Percentiles rank a stretch among this genome's conserved stretches.
These are phyloP conservation scores for Blastomussa wellsi DNA, from an alignment of 92 coral and sea anemone genomes.

Conservation along the genomic window DNA sequence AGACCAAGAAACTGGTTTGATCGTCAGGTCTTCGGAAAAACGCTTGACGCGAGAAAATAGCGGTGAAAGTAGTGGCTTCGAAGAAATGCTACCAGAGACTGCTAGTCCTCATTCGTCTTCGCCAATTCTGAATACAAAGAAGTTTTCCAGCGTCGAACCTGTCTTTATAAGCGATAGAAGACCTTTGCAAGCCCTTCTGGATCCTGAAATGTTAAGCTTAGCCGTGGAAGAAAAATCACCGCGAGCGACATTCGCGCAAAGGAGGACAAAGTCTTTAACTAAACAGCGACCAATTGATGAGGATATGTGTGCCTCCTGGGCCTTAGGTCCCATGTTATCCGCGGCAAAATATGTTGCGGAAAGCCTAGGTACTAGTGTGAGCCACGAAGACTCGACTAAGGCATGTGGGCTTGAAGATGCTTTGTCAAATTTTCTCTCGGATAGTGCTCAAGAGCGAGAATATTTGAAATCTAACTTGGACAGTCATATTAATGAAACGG, in stretches of 20 bases:
- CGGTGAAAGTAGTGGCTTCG: conserved; percentile 91
- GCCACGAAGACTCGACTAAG: neutral
- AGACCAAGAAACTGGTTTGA: conserved; percentile 26
- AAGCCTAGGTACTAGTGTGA: neutral
- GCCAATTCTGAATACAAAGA: conserved; percentile 2
- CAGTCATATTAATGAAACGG: neutral
- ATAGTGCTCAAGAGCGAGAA: neutral
- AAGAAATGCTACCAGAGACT: conserved; percentile 51
- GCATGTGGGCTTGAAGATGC: neutral
- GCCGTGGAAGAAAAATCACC: conserved; percentile 37
- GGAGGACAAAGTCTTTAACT: conserved; percentile 58
- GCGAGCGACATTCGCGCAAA: conserved; percentile 49
- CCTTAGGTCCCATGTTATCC: neutral
- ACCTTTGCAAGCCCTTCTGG: conserved; percentile 28
- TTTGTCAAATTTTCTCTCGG: neutral
- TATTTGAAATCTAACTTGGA: neutral
- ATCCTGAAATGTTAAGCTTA: conserved; percentile 27
- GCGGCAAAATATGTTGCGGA: neutral
- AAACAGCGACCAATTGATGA: conserved; percentile 64
- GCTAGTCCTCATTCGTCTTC: conserved; percentile 17
- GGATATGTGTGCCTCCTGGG: conserved; percentile 9
- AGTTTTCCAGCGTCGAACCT: neutral
- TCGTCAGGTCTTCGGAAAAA: conserved; percentile 28
- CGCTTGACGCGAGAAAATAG: conserved; percentile 66
- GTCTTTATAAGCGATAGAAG: conserved; percentile 3